Evolutionary conservation across 2,797 vertebrate genomes (phyloP), one percentile per base, ranked within the genome.

Genomic region (Lycodopsis pacificus): DNA sequence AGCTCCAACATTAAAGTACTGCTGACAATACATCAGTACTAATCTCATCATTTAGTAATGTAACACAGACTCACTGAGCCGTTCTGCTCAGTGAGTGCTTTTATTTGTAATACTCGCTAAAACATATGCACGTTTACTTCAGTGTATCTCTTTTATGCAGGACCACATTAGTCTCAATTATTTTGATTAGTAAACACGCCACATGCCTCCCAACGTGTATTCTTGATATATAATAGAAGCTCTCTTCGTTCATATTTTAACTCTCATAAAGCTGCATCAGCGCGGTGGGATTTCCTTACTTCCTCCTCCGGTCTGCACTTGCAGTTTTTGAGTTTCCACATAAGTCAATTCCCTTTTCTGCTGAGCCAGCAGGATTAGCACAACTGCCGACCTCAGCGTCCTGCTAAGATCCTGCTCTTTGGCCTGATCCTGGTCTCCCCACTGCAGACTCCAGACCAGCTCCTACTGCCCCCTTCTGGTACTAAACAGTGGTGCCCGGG

Each of bases 301-400:
- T 27, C 64, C 53, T 62, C 71, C 61, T 69, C 1, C 2, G 14
- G 34, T 76, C 68, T 76, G 62, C 4, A 9, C 62, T 83, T 69
- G 84, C 79, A 75, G 0, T 83, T 87, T 81, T 53, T 56, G 13
- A 73, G 38, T 79, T 86, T 69, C 34, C 70, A 59, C 74, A 67
- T 77, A 85, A 84, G 9, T 86, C 83, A 63, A 19, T 80, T 65
- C 42, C 53, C 32, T 73, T 27, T 90, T 86, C 77, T 89, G 90
- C 90, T 65, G 83, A 71, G 56, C 62, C 86, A 86, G 91, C 87
- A 84, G 90, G 87, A 92, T 92, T 90, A 90, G 49, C 66, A 49
- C 76, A 75, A 76, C 54, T 78, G 88, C 44, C 67, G 53, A 67
- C 79, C 76, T 93, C 91, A 93, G 92, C 89, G 30, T 81, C 86